Evolutionary conservation across 2,113 vertebrate species (phyloP), one percentile per base, ranked within the genome.

Genomic region (Cyphomyrus plagiostoma): DNA sequence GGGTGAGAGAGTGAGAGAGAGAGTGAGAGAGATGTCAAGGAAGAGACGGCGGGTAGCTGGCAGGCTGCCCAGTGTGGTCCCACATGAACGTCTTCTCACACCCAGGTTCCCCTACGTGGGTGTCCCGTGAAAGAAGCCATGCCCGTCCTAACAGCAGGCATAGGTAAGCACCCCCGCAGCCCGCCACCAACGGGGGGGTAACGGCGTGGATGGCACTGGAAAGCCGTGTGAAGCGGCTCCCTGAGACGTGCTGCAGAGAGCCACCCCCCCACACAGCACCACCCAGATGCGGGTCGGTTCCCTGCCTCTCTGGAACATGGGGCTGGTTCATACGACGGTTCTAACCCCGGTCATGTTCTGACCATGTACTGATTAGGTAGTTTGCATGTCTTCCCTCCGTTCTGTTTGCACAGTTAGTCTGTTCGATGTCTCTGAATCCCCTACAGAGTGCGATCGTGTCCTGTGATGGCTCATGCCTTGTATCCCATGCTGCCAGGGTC

Each of bases 121-220:
- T 92, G 93, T 94, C 93, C 93, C 90, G 96, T 96, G 95, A 96
- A 92, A 91, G 94, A 94, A 96, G 95, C 95, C 95, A 99, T 99
- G 98, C 98, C 97, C 1, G 97, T 99, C 92, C 96, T 98, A 87
- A 97, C 98, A 0, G 98, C 97, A 92, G 97, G 97, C 93, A 96
- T 97, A n/a, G 98, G 98, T 98, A 94, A 93, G 93, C 83, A 23
- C 30, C 19, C 90, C 77, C 23, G 19, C 49, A 15, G 88, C 83
- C 52, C 39, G 1, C 1, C 35, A 8, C 35, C 0, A 6, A 9
- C 2, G 13, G 6, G 52, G 52, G 30, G 46, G 35, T 35, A 35
- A 35, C 35, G 35, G 35, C 35, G 1, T 35, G 35, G 35, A 35
- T 35, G 35, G 35, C 23, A 26, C n/a, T 26, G 62, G n/a, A 66